Percentiles rank a stretch among this genome's conserved stretches.
These are phyloP conservation scores for Bombus impatiens DNA, from an alignment of 1,140 invertebrate species.

Conservation along the genomic window DNA sequence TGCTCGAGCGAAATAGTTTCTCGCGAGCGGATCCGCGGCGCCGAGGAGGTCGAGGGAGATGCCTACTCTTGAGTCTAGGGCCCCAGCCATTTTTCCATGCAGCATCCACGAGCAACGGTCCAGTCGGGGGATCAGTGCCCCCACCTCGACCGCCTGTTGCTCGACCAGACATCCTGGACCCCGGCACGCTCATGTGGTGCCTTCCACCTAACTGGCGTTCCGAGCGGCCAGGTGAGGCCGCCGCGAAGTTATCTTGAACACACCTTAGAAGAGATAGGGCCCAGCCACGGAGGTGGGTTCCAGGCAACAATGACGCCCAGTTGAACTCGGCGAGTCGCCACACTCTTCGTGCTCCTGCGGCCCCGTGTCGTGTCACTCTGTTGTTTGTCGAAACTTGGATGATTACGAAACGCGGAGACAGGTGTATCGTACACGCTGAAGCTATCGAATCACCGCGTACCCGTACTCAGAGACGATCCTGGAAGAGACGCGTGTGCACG, in stretches of 20 bases:
- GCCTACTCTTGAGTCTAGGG: conserved; percentile 68
- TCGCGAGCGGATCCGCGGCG: conserved; percentile 31
- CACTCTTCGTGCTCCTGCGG: conserved; percentile 47
- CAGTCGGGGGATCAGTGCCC: conserved; percentile 61
- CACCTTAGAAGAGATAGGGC: conserved; percentile 77
- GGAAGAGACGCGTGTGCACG: not conserved
- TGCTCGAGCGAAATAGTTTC: conserved; percentile 27
- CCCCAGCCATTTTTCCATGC: conserved; percentile 68
- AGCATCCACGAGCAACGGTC: conserved; percentile 68
- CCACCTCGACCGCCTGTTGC: conserved; percentile 44
- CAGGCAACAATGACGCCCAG: conserved; percentile 80
- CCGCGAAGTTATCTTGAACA: conserved; percentile 72
- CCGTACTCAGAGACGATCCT: not conserved
- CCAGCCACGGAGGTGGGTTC: conserved; percentile 67
- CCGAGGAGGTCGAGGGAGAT: conserved; percentile 61
- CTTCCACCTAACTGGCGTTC: conserved; percentile 71
- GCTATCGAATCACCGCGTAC: not conserved
- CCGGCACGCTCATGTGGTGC: conserved; percentile 44
- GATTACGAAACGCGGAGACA: conserved; percentile 6
- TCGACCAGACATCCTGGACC: conserved; percentile 61
- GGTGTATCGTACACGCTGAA: not conserved
- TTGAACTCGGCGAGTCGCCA: conserved; percentile 72
- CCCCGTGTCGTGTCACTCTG: conserved; percentile 18
- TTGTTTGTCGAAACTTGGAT: conserved; percentile 15
- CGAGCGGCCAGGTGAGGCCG: conserved; percentile 55